Percentiles rank a stretch among this genome's conserved stretches.
Evolutionary conservation across 35 echinoderm and acorn worm species (phyloP).

Genomic region (Heliocidaris tuberculata): DNA sequence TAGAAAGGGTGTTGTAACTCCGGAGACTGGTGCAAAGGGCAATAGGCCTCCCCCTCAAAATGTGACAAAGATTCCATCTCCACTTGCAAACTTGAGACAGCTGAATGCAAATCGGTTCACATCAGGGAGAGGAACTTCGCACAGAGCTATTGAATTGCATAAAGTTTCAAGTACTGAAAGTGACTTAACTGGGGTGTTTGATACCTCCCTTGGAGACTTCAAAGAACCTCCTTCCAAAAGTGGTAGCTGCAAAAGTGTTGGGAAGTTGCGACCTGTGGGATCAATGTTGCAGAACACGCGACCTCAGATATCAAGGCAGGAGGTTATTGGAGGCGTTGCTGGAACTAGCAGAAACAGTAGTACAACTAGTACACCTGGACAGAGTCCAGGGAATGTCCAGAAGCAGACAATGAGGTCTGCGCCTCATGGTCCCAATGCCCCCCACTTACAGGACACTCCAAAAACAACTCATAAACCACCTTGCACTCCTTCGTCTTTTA

Average conservation of each 20-base stretch:
- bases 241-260: not conserved
- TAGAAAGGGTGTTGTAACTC: not conserved
- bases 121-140: not conserved
- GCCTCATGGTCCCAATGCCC: not conserved
- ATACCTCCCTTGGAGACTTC: not conserved
- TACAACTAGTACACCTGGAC: not conserved
- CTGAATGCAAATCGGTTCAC: not conserved
- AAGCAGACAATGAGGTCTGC: not conserved
- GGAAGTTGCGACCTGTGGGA: not conserved
- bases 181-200: not conserved
- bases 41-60: not conserved
- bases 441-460: not conserved
- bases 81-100: not conserved
- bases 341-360: not conserved
- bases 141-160: not conserved
- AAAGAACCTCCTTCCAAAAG: not conserved
- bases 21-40: not conserved
- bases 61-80: slow-evolving; percentile 29
- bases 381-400: not conserved
- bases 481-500: not conserved
- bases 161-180: not conserved
- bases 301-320: not conserved
- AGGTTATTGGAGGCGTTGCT: not conserved
- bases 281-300: not conserved
- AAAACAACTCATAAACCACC: not conserved